These are phyloP conservation scores for Venusia cambrica DNA, from an alignment of 2,888 invertebrate species.

Conservation along the genomic window DNA sequence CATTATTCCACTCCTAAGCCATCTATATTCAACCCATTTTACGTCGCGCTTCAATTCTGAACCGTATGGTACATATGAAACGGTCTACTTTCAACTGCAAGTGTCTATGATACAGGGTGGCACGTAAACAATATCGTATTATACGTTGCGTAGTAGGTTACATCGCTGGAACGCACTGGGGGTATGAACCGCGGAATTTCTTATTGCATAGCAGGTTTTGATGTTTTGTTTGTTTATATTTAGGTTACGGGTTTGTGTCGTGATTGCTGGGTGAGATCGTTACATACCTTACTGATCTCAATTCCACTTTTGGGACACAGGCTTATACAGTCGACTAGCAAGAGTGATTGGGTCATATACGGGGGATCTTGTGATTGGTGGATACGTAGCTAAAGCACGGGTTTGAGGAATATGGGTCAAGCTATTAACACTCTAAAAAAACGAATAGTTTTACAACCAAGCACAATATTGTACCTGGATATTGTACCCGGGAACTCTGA, in stretches of 20 bases:
- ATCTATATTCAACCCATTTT: constrained; percentile 25
- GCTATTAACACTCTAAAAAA: no score
- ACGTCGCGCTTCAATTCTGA: constrained; percentile 1
- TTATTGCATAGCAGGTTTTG: constrained; percentile 25
- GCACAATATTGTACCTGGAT: no score
- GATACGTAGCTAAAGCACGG: no score
- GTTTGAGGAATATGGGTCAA: no score
- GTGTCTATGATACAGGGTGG: constrained; percentile 24
- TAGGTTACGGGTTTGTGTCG: neutral
- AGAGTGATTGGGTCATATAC: no score
- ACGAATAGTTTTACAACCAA: no score
- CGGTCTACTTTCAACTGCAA: constrained; percentile 12
- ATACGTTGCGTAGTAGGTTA: constrained; percentile 18
- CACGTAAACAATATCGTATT: constrained; percentile 36
- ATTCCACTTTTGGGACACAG: no score
- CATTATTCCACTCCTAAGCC: constrained; percentile 15
- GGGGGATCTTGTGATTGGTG: no score
- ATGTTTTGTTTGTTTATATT: constrained; percentile 18
- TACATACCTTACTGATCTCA: no score
- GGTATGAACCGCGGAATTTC: constrained; percentile 21
- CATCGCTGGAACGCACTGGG: constrained; percentile 18
- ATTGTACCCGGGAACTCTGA: no score
- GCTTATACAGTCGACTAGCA: no score
- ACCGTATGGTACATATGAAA: constrained; percentile 1
- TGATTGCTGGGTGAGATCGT: no score